These are phyloP conservation scores for Yponomeuta malinellus DNA, from an alignment of 2,888 invertebrate species.

Conservation along the genomic window DNA sequence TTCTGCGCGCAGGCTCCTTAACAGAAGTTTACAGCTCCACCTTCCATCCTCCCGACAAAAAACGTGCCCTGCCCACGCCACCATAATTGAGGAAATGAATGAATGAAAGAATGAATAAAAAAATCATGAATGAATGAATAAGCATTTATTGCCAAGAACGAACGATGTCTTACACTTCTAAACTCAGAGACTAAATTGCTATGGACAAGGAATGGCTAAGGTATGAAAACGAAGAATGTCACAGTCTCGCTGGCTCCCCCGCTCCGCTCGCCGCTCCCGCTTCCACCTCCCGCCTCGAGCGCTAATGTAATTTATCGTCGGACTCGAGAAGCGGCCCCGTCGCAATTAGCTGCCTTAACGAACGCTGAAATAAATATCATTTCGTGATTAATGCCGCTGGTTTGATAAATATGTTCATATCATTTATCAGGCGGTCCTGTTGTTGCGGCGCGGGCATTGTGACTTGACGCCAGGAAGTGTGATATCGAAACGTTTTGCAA, in stretches of 20 bases:
- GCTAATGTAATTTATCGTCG: slow-evolving; percentile 61
- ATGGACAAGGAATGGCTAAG: too few species aligned
- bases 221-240: too few species aligned
- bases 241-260: neutral
- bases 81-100: too few species aligned
- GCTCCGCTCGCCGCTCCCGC: neutral
- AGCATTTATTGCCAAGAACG: too few species aligned
- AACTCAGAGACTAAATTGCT: too few species aligned
- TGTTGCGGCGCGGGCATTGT: slow-evolving; percentile 21
- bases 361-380: slow-evolving; percentile 72
- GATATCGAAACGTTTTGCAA: neutral
- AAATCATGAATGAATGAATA: too few species aligned
- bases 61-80: too few species aligned
- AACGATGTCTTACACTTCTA: too few species aligned
- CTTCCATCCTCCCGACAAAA: too few species aligned
- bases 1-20: too few species aligned
- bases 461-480: neutral
- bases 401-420: slow-evolving; percentile 60
- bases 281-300: slow-evolving; percentile 2
- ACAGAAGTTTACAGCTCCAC: too few species aligned
- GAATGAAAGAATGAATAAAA: too few species aligned
- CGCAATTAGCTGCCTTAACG: slow-evolving; percentile 71
- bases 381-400: slow-evolving; percentile 57
- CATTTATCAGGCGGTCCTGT: slow-evolving; percentile 34
- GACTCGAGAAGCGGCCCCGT: slow-evolving; percentile 56